Conservation (phyloP, 2,113 vertebrate species). For the Mirza zaza region DNA sequence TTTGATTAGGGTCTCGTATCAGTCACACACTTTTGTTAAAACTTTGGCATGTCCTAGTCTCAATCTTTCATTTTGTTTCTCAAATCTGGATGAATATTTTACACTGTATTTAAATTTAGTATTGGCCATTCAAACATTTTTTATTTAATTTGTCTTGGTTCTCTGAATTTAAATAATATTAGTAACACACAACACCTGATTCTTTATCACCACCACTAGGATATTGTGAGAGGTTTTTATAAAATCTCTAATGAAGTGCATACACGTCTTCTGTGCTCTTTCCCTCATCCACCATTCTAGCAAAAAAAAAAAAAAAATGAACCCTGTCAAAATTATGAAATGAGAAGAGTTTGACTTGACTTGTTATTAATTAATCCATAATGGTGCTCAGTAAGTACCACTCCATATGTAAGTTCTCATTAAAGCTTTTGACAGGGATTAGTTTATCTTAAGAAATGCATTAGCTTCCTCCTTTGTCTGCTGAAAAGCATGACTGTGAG, state of each 20-base stretch:
- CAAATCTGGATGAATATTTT: background rate
- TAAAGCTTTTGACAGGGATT: constrained; percentile 42
- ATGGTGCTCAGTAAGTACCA: background rate
- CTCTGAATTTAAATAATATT: constrained; percentile 24
- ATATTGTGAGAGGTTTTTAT: constrained; percentile 28
- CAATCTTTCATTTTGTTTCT: background rate
- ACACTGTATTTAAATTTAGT: background rate
- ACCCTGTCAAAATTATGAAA: constrained; percentile 49
- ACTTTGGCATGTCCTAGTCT: background rate
- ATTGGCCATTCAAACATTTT: background rate
- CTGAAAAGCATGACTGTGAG: background rate
- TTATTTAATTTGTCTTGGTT: constrained; percentile 9
- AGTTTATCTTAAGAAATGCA: constrained; percentile 45
- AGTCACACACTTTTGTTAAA: background rate
- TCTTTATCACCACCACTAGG: background rate
- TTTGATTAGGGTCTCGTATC: background rate
- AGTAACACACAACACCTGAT: background rate
- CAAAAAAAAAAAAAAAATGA: constrained; percentile 39
- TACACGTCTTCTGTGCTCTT: background rate
- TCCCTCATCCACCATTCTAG: background rate
- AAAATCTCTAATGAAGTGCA: constrained; percentile 33
- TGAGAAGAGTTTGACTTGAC: constrained; percentile 46
- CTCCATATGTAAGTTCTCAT: constrained; percentile 37
- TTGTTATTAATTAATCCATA: constrained; percentile 59
- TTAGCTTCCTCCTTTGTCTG: constrained; percentile 2